These are phyloP conservation scores for Himalopsyche japonica DNA, from an alignment of 2,888 invertebrate genomes.

Conservation along the genomic window DNA sequence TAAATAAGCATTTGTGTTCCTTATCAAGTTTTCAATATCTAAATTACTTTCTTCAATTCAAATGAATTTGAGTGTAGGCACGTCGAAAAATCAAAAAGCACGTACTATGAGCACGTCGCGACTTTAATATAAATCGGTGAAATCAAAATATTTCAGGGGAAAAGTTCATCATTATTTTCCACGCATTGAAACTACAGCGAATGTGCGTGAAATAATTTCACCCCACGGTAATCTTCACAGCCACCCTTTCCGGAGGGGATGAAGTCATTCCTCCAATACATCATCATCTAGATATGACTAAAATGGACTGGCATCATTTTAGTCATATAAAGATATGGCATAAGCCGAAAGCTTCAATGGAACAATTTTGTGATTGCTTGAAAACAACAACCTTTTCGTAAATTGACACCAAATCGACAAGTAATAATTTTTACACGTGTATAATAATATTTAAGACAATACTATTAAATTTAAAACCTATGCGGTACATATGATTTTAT, in stretches of 20 bases:
- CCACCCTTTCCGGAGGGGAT: constrained; percentile 8
- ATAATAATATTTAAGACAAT: no score
- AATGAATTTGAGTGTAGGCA: neutral
- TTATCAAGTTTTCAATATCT: no score
- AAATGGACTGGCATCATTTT: neutral
- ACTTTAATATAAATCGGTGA: constrained; percentile 16
- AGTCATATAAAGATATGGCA: neutral
- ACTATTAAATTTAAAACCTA: no score
- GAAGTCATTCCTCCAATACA: constrained; percentile 38
- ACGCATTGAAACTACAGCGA: constrained; percentile 6
- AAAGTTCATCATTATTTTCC: constrained; percentile 27
- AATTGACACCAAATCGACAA: no score
- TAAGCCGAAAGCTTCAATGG: neutral
- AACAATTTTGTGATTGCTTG: no score
- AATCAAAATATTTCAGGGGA: constrained; percentile 22
- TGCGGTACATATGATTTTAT: no score
- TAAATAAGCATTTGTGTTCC: no score
- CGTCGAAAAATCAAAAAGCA: neutral
- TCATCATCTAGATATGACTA: constrained; percentile 31
- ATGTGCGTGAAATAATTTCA: constrained; percentile 30
- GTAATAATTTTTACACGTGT: no score
- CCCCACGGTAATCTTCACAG: constrained; percentile 18
- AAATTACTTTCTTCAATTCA: no score
- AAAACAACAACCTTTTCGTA: no score
- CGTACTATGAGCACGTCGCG: constrained; percentile 7